Evolutionary conservation across 2,888 invertebrate genomes (phyloP).

Genomic region (Cheilosia vernalis): DNA sequence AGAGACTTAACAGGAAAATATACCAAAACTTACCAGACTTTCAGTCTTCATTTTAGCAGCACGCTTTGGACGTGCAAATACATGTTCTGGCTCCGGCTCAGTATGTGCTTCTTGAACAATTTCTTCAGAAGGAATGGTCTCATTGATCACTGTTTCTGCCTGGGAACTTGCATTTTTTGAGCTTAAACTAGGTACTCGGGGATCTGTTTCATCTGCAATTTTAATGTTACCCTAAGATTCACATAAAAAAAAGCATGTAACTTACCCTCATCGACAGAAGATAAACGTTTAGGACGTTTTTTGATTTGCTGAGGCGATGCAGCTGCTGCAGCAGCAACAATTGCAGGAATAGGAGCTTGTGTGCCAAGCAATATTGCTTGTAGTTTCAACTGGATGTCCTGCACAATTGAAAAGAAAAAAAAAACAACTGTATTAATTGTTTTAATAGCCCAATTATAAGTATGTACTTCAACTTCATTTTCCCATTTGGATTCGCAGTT

Average conservation of each 20-base stretch:
- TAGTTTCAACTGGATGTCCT: constrained; percentile 49
- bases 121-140: not conserved
- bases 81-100: constrained; percentile 62
- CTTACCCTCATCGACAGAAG: constrained; percentile 77
- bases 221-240: not conserved
- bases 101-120: not conserved
- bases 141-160: constrained; percentile 5
- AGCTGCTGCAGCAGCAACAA: not conserved
- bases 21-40: constrained; percentile 75
- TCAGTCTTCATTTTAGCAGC: constrained; percentile 80
- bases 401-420: constrained; percentile 4
- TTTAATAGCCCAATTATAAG: not conserved
- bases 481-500: constrained; percentile 48
- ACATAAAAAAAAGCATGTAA: not conserved
- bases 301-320: constrained; percentile 80
- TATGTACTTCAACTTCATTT: constrained; percentile 51
- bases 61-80: constrained; percentile 79
- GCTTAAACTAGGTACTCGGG: no score
- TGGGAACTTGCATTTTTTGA: not conserved
- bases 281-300: constrained; percentile 80
- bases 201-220: constrained; percentile 32
- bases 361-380: constrained; percentile 49
- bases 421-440: constrained; percentile 1
- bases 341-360: not conserved
- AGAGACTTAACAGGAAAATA: no score